Conservation (phyloP, 2,888 invertebrate genomes). For the Lithophane socia region DNA sequence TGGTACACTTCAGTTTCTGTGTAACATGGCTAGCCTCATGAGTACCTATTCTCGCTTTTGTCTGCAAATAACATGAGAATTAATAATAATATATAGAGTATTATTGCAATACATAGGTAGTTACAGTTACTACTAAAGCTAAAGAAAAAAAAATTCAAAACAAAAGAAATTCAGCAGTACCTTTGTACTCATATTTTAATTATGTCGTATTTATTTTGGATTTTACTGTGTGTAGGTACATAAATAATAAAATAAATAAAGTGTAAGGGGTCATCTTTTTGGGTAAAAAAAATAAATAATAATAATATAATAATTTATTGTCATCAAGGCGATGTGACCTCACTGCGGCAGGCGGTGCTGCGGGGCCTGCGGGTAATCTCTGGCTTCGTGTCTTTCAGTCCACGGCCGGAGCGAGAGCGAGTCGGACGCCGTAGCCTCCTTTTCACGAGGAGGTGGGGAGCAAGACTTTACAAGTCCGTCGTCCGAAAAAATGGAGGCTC, state of each 20-base stretch:
- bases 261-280: not conserved
- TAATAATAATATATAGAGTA: not conserved
- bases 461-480: not conserved
- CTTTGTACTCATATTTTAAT: too few relatives aligned
- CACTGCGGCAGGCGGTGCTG: not conserved
- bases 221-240: too few relatives aligned
- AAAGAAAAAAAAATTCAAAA: not conserved
- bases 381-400: not conserved
- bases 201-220: too few relatives aligned
- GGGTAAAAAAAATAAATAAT: not conserved
- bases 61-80: conserved; percentile 20
- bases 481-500: too few relatives aligned
- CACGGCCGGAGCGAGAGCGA: not conserved
- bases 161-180: too few relatives aligned
- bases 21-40: conserved; percentile 9
- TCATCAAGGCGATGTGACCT: not conserved
- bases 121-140: not conserved
- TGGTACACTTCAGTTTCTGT: conserved; percentile 11
- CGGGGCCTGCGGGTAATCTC: not conserved
- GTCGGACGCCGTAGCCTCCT: not conserved
- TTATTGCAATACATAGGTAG: not conserved
- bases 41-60: accelerated
- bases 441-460: not conserved
- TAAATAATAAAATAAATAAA: too few relatives aligned
- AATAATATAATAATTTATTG: too few relatives aligned